phyloP scores from a whole-genome alignment of 2,888 invertebrate genomes.

The Pocota personata region DNA sequence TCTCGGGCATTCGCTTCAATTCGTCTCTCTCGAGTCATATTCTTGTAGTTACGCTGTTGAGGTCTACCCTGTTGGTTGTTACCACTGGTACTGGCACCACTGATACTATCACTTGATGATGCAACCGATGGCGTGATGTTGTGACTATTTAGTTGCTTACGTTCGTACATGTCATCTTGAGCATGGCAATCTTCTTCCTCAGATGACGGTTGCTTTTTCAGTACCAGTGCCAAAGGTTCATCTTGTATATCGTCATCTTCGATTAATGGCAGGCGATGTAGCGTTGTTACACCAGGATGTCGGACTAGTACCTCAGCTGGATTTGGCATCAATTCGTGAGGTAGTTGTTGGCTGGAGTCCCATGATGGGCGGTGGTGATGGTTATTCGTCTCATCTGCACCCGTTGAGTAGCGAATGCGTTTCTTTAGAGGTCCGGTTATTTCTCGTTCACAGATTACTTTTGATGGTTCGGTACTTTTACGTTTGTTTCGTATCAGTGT shows the following conservation, averaged over 20 bases:
- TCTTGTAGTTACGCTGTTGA: slow-evolving; percentile 95
- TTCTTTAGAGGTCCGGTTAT: slow-evolving; percentile 87
- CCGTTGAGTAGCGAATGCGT: slow-evolving; percentile 85
- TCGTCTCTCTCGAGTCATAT: slow-evolving; percentile 95
- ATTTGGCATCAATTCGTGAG: slow-evolving; percentile 83
- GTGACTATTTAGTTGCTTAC: slow-evolving; percentile 55
- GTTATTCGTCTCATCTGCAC: slow-evolving; percentile 78
- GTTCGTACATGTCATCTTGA: slow-evolving; percentile 61
- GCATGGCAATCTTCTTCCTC: slow-evolving; percentile 41
- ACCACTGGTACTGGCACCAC: slow-evolving; percentile 61
- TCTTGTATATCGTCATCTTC: slow-evolving; percentile 82
- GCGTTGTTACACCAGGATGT: slow-evolving; percentile 82
- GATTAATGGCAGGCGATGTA: slow-evolving; percentile 78
- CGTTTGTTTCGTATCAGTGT: slow-evolving; percentile 85
- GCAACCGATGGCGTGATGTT: slow-evolving; percentile 65
- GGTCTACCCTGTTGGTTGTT: slow-evolving; percentile 79
- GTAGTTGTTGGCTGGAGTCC: slow-evolving; percentile 83
- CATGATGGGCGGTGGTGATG: slow-evolving; percentile 86
- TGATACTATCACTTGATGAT: slow-evolving; percentile 73
- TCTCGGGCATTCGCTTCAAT: slow-evolving; percentile 98
- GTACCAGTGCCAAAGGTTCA: slow-evolving; percentile 87
- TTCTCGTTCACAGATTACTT: slow-evolving; percentile 82
- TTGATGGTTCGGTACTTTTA: slow-evolving; percentile 87
- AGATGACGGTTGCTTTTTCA: slow-evolving; percentile 80
- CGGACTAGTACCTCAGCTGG: slow-evolving; percentile 81